Percentiles rank a stretch among this genome's conserved stretches.
Evolutionary conservation across 2,113 vertebrate species (phyloP).

Genomic region (Mola mola): DNA sequence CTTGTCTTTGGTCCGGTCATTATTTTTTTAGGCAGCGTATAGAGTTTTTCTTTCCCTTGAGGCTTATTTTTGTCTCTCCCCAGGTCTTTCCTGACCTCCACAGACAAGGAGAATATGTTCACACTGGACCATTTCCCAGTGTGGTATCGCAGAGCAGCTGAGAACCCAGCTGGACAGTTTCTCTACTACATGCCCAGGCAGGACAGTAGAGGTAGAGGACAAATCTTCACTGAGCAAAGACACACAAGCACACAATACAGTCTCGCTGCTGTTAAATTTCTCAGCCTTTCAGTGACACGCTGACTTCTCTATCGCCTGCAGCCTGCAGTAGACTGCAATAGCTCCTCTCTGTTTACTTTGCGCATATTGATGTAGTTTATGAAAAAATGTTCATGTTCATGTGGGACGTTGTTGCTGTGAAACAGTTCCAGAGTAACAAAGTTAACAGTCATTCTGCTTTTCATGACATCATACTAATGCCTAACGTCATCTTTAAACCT

Average conservation of each 20-base stretch:
- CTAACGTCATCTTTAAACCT: conserved; percentile 26
- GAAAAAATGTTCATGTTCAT: not conserved
- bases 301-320: not conserved
- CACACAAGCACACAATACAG: not conserved
- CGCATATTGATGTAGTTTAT: not conserved
- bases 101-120: conserved; percentile 91
- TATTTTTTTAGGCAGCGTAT: not conserved
- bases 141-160: conserved; percentile 93
- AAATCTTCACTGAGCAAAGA: conserved; percentile 14
- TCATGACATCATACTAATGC: conserved; percentile 49
- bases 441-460: conserved; percentile 26
- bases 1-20: not conserved
- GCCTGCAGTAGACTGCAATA: not conserved
- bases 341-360: conserved; percentile 1
- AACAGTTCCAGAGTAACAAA: conserved; percentile 3
- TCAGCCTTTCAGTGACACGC: not conserved
- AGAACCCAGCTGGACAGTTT: conserved; percentile 89
- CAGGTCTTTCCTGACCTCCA: conserved; percentile 89
- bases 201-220: conserved; percentile 85
- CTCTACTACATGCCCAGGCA: conserved; percentile 86
- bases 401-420: not conserved
- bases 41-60: conserved; percentile 1
- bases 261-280: not conserved
- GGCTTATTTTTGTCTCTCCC: conserved; percentile 43
- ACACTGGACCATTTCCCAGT: conserved; percentile 94